These are phyloP conservation scores for Lasioglossum oenotherae DNA, from an alignment of 2,888 invertebrate genomes.

Conservation along the genomic window DNA sequence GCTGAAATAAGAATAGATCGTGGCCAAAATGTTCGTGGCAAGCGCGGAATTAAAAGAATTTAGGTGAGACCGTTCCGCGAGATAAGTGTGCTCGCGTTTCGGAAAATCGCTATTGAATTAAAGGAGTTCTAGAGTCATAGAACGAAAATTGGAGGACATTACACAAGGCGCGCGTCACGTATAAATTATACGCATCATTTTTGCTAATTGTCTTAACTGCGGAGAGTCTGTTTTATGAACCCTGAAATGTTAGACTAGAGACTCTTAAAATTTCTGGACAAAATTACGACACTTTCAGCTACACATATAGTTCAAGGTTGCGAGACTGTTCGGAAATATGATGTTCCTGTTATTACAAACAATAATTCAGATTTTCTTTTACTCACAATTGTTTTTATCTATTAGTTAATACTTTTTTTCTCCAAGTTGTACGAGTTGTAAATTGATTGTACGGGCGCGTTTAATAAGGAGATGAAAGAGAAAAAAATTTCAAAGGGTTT, in stretches of 20 bases:
- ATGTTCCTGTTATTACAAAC: neutral
- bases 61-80: neutral
- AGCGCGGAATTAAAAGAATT: slow-evolving; percentile 36
- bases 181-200: neutral
- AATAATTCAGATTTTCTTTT: neutral
- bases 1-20: slow-evolving; percentile 45
- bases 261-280: neutral
- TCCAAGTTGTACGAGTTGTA: neutral
- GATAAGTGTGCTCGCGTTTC: slow-evolving; percentile 10
- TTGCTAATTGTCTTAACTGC: neutral
- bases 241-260: neutral
- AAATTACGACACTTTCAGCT: neutral
- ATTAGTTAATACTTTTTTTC: neutral
- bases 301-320: neutral
- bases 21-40: slow-evolving; percentile 25
- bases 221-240: neutral
- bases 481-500: slow-evolving; percentile 35
- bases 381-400: neutral
- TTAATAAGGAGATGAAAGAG: neutral
- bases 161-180: neutral
- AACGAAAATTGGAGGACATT: neutral
- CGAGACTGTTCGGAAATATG: neutral
- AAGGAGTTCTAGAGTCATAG: neutral
- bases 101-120: neutral
- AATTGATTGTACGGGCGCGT: neutral